Conservation (phyloP, 2,797 vertebrate genomes). For the Bryconaethiops microstoma region DNA sequence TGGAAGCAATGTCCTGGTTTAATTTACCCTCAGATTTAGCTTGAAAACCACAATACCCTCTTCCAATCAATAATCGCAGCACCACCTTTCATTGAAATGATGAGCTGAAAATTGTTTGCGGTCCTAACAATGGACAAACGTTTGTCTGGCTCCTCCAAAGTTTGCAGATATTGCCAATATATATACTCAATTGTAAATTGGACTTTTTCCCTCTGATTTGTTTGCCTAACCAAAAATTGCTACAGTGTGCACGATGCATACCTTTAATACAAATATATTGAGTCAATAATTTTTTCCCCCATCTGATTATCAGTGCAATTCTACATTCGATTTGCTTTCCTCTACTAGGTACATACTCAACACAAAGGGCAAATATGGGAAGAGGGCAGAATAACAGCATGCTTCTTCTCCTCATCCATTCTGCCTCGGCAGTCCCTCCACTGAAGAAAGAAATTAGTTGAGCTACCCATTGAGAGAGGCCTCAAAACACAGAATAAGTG, state of each 20-base stretch:
- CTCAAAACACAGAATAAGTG: constrained; percentile 67
- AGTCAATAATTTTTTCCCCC: constrained; percentile 40
- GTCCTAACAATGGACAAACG: constrained; percentile 44
- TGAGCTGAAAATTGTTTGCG: constrained; percentile 47
- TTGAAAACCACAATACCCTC: constrained; percentile 18
- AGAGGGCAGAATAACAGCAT: constrained; percentile 55
- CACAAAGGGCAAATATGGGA: constrained; percentile 58
- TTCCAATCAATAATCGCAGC: constrained; percentile 32
- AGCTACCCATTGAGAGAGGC: constrained; percentile 62
- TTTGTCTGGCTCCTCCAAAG: constrained; percentile 28
- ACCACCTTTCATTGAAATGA: constrained; percentile 38
- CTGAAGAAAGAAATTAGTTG: constrained; percentile 68
- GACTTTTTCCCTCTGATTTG: constrained; percentile 38
- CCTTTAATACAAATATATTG: constrained; percentile 50
- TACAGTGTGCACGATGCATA: constrained; percentile 32
- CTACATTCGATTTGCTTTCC: constrained; percentile 64
- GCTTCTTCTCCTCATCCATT: constrained; percentile 56
- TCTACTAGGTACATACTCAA: constrained; percentile 58
- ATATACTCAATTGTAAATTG: constrained; percentile 36
- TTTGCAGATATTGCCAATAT: constrained; percentile 47
- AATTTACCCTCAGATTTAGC: constrained; percentile 35
- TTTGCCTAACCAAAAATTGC: constrained; percentile 47
- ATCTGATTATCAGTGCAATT: constrained; percentile 54
- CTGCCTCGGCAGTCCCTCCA: constrained; percentile 54
- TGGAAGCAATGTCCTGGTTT: constrained; percentile 26